Conservation (phyloP, 2,888 invertebrate genomes). For the Amphipoea oculea region DNA sequence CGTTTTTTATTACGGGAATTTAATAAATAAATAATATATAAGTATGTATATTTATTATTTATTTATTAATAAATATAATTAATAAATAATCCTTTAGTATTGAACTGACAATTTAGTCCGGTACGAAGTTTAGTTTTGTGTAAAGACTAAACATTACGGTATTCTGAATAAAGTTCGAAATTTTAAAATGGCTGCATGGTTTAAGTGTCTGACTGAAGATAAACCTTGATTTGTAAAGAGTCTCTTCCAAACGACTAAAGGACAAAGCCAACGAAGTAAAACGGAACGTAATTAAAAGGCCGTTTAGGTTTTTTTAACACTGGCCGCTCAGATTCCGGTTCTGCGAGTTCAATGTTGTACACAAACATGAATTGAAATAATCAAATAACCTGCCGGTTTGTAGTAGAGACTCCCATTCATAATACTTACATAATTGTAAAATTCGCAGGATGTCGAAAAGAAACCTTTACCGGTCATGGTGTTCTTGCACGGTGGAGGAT, state of each 20-base stretch:
- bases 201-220: not conserved
- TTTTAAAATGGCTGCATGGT: not conserved
- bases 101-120: not conserved
- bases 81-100: not conserved
- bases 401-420: not conserved
- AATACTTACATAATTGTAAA: not conserved
- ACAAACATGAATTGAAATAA: constrained; percentile 21
- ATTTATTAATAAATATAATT: no score
- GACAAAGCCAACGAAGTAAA: constrained; percentile 12
- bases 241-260: constrained; percentile 8
- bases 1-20: no score
- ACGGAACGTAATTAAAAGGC: constrained; percentile 21
- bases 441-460: constrained; percentile 71
- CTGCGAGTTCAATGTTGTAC: constrained; percentile 10
- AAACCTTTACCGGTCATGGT: constrained; percentile 92
- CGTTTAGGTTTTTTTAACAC: constrained; percentile 3
- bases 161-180: no score
- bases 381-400: not conserved
- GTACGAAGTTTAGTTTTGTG: not conserved
- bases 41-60: no score
- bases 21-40: no score
- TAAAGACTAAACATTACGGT: not conserved
- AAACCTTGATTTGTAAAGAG: constrained; percentile 5
- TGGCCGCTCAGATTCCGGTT: constrained; percentile 7
- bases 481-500: constrained; percentile 94